A percentile compares a stretch with the other conserved stretches of the same genome.
phyloP scores from a whole-genome alignment of 2,888 invertebrate species.

The Scaptomyza cyrtandrae region DNA sequence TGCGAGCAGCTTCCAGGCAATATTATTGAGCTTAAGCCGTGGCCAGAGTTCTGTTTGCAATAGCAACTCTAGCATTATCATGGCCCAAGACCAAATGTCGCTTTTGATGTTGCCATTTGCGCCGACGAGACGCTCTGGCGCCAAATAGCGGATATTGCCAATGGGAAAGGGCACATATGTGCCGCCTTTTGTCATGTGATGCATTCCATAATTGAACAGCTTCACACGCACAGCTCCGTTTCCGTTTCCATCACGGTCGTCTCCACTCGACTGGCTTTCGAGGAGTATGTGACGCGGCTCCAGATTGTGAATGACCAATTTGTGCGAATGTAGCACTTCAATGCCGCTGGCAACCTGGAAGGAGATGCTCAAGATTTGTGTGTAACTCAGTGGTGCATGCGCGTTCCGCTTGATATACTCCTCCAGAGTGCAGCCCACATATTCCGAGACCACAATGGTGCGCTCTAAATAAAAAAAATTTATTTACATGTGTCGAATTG shows the following conservation, averaged over 20 bases:
- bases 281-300: conserved; percentile 93
- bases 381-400: conserved; percentile 78
- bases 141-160: conserved; percentile 91
- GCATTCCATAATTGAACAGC: conserved; percentile 96
- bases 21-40: conserved; percentile 87
- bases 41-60: conserved; percentile 90
- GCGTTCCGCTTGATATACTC: conserved; percentile 85
- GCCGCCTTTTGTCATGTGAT: conserved; percentile 94
- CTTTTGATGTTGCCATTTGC: conserved; percentile 89
- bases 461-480: conserved; percentile 85
- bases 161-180: conserved; percentile 95
- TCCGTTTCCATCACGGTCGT: conserved; percentile 78
- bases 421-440: conserved; percentile 88
- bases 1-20: conserved; percentile 90
- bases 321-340: conserved; percentile 89
- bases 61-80: conserved; percentile 92
- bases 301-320: conserved; percentile 92
- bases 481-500: background rate
- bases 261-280: conserved; percentile 83
- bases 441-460: conserved; percentile 93
- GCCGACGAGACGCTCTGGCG: conserved; percentile 92
- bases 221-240: conserved; percentile 88
- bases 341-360: conserved; percentile 91
- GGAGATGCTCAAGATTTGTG: conserved; percentile 87
- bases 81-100: conserved; percentile 98